Evolutionary conservation across 2,113 vertebrate genomes (phyloP).

Genomic region (Heterotilapia buettikoferi): DNA sequence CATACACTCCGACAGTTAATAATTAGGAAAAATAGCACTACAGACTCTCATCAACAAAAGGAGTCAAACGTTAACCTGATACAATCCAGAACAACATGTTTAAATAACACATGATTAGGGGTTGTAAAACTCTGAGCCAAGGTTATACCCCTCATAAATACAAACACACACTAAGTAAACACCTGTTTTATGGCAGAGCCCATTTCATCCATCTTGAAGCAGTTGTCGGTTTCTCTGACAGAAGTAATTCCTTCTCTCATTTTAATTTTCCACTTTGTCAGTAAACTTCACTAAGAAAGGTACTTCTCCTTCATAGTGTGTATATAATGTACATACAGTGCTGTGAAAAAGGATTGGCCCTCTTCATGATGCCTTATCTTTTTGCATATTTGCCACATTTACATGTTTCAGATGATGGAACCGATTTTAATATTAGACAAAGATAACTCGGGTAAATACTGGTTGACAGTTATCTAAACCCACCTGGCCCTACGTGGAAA

Average conservation of each 20-base stretch:
- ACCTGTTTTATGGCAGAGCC: slow-evolving; percentile 42
- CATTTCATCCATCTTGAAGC: slow-evolving; percentile 35
- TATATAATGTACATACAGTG: neutral
- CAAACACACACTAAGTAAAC: slow-evolving; percentile 35
- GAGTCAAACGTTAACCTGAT: slow-evolving; percentile 75
- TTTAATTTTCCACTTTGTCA: neutral
- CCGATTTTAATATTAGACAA: neutral
- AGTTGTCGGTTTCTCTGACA: slow-evolving; percentile 7
- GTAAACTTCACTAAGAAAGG: neutral
- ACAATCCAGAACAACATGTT: slow-evolving; percentile 65
- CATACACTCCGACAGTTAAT: slow-evolving; percentile 14
- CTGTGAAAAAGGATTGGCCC: neutral
- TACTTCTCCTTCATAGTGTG: neutral
- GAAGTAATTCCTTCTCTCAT: neutral
- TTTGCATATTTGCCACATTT: neutral
- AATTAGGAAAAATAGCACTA: slow-evolving; percentile 29
- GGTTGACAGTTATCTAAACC: neutral
- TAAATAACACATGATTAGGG: slow-evolving; percentile 70
- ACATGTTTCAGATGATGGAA: neutral
- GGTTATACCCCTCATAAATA: slow-evolving; percentile 74
- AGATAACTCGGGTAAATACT: neutral
- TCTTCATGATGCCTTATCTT: neutral
- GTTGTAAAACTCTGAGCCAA: slow-evolving; percentile 69
- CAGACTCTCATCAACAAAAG: slow-evolving; percentile 41
- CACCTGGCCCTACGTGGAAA: neutral